Conservation (phyloP, 2,113 vertebrate genomes). For the Psephotus haematonotus region DNA sequence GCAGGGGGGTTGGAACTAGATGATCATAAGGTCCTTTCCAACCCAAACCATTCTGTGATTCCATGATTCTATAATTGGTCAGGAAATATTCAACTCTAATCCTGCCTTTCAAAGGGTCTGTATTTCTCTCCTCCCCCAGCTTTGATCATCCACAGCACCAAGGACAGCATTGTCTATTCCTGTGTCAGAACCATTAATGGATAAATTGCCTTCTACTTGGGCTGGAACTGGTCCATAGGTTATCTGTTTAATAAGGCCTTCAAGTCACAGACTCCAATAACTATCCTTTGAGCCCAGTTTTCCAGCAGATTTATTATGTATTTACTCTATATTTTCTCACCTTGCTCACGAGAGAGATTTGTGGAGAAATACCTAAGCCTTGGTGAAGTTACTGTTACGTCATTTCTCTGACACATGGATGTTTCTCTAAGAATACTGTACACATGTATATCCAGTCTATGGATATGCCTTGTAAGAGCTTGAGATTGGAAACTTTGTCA, state of each 20-base stretch:
- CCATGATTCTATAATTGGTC: not conserved
- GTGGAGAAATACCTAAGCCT: not conserved
- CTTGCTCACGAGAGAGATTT: not conserved
- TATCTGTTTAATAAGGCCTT: not conserved
- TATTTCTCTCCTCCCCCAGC: not conserved
- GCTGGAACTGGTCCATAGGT: not conserved
- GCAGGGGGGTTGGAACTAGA: not conserved
- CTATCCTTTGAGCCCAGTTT: not conserved
- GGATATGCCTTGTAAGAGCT: not conserved
- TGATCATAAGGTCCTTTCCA: not conserved
- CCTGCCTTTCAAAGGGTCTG: not conserved
- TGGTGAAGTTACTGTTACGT: not conserved
- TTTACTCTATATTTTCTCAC: not conserved
- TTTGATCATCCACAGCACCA: not conserved
- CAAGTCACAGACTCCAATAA: not conserved
- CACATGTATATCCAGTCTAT: not conserved
- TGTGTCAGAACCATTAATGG: not conserved
- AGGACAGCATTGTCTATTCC: not conserved
- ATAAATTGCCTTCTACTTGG: not conserved
- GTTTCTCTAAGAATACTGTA: not conserved
- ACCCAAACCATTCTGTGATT: not conserved
- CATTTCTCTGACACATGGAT: not conserved
- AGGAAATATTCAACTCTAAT: not conserved
- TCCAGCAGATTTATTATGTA: not conserved
- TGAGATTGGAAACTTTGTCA: not conserved